Percentiles rank a stretch among this genome's conserved stretches.
Conservation (phyloP, 2,113 vertebrate genomes). For the Ctenomys sociabilis region DNA sequence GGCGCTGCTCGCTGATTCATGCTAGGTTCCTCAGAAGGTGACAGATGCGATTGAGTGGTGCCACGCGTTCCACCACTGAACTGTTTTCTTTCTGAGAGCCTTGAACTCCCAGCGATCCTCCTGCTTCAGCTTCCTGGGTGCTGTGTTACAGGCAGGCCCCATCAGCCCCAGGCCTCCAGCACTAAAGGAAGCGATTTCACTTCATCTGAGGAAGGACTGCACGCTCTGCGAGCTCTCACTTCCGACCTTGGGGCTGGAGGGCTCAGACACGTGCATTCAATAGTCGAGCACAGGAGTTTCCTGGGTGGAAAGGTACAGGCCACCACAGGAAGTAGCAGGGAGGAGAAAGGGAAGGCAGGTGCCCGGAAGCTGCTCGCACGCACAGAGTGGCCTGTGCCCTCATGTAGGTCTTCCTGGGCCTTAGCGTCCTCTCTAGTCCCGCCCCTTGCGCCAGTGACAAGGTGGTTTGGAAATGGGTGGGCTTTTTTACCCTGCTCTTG, state of each 20-base stretch:
- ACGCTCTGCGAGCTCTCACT: not conserved
- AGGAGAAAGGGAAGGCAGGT: not conserved
- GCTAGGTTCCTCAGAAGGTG: not conserved
- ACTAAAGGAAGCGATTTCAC: too few species aligned
- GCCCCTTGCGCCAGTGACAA: not conserved
- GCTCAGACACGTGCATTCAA: not conserved
- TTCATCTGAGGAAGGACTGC: not conserved
- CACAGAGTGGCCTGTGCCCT: not conserved
- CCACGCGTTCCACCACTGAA: not conserved
- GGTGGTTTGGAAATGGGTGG: conserved; percentile 68
- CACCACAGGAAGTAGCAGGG: not conserved
- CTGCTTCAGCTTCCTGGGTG: not conserved
- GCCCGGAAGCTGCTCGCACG: not conserved
- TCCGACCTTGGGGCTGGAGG: not conserved
- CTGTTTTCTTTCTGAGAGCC: not conserved
- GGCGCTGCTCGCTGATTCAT: too few species aligned
- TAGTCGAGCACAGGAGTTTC: conserved; percentile 39
- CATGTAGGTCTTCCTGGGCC: not conserved
- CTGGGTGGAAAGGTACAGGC: fast-evolving
- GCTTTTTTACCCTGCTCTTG: conserved; percentile 70
- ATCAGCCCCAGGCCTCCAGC: not conserved
- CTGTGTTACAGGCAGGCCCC: not conserved
- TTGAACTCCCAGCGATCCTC: not conserved
- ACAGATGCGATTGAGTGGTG: too few species aligned
- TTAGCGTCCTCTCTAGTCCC: not conserved